Percentiles rank a stretch among this genome's conserved stretches.
Evolutionary conservation across 2,888 invertebrate species (phyloP).

Genomic region (Drosophila subsilvestris): DNA sequence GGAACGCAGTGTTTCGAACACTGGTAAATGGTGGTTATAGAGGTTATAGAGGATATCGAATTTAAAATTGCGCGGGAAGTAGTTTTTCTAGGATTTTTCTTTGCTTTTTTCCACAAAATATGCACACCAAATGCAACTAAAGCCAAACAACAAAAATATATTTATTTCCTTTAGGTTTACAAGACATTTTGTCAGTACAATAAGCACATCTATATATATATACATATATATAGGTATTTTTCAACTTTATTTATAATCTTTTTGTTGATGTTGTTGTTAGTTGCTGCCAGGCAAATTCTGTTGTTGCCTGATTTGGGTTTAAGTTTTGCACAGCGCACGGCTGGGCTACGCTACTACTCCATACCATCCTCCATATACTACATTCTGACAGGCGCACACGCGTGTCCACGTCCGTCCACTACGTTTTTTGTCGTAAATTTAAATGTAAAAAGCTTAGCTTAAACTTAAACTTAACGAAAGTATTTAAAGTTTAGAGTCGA

Average conservation of each 20-base stretch:
- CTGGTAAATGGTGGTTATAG: too few relatives aligned
- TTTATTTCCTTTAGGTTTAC: background rate
- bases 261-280: constrained; percentile 16
- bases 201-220: too few relatives aligned
- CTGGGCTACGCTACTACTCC: background rate
- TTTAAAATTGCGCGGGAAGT: too few relatives aligned
- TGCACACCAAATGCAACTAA: background rate
- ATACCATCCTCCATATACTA: constrained; percentile 18
- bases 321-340: constrained; percentile 5
- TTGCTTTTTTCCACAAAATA: background rate
- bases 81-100: too few relatives aligned
- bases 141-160: constrained; percentile 1
- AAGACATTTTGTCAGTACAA: background rate
- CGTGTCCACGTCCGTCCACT: background rate
- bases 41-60: too few relatives aligned
- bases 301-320: constrained; percentile 19
- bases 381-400: constrained; percentile 4
- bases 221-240: background rate
- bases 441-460: constrained; percentile 68
- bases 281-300: constrained; percentile 32
- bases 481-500: constrained; percentile 38
- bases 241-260: constrained; percentile 10
- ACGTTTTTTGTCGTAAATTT: constrained; percentile 4
- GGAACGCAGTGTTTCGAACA: too few relatives aligned
- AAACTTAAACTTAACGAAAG: constrained; percentile 58